Base-by-base conservation (phyloP, 1,140 invertebrate genomes). In the Zaprionus taronus region DNA sequence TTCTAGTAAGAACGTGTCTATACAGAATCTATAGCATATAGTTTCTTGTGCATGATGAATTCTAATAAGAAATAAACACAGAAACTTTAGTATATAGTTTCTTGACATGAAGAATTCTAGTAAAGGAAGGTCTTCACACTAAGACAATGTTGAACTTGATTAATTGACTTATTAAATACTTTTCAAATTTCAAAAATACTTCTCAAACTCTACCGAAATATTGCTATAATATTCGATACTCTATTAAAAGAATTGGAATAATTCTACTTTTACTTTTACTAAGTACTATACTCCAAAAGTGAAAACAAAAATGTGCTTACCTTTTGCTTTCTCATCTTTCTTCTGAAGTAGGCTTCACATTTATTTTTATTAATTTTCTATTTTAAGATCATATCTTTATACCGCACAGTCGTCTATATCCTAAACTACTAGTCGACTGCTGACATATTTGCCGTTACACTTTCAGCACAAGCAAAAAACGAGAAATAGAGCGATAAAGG, bases 381-480 rank as follows among this genome's bases (percentile, higher is more conserved):
- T 4, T 14, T 51, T 5, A 5, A 51, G 17, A 24, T 51, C 2
- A 22, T 22, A 14, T 22, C 12, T 12, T 3, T 12, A 22, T 17
- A 9, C 5, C 9, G 0, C 9, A 17, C 17, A 49, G 47, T 51
- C 47, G 22, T 22, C 47, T 14, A 22, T 51, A 51, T 22, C 47
- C 47, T 51, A 20, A 51, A 51, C 47, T 51, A 24, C 9, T 12
- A 51, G 41, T 47, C 41, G n/a, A 1, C n/a, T 17, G 41, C 41
- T 47, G 41, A 47, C 20, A 51, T 51, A 51, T 51, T 51, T 51
- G 4, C 47, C 12, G 9, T 22, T 22, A 71, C 31, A 24, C 26
- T 65, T 56, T 34, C 24, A 17, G 17, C 41, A 47, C n/a, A 47
- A 17, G 12, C n/a, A 60, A 31, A 20, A 67, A 34, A 15, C 7